A percentile compares a stretch with the other conserved stretches of the same genome.
phyloP scores from a whole-genome alignment of 2,113 vertebrate genomes.

The Mesocricetus auratus region DNA sequence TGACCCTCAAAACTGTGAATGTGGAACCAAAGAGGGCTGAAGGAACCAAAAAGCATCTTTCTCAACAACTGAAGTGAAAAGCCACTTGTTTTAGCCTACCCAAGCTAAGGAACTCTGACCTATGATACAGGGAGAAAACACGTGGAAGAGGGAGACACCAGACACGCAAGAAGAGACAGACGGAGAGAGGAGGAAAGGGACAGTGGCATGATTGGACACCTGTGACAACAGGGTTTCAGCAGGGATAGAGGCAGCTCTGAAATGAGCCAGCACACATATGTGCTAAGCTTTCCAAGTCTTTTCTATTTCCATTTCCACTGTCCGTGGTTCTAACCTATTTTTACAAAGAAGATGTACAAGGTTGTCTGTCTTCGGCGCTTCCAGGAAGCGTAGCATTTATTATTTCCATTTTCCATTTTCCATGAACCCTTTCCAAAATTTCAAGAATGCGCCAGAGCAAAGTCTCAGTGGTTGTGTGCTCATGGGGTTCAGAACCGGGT shows the following conservation, averaged over 20 bases:
- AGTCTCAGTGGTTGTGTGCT: background rate
- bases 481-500: background rate
- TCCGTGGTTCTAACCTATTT: background rate
- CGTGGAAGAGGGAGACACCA: background rate
- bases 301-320: background rate
- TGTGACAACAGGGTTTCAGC: background rate
- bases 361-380: slow-evolving; percentile 14
- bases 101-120: background rate
- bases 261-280: background rate
- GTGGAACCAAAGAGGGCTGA: background rate
- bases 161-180: background rate
- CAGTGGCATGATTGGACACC: background rate
- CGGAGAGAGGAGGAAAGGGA: background rate
- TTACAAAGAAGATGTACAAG: slow-evolving; percentile 12
- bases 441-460: background rate
- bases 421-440: slow-evolving; percentile 6
- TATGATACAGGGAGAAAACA: background rate
- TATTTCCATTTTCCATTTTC: slow-evolving; percentile 28
- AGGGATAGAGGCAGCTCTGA: background rate
- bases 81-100: background rate
- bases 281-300: slow-evolving; percentile 22
- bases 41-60: background rate
- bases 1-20: background rate
- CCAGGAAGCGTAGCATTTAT: background rate
- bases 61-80: background rate